Conservation (phyloP, 2,113 vertebrate species). For the Plotosus lineatus region DNA sequence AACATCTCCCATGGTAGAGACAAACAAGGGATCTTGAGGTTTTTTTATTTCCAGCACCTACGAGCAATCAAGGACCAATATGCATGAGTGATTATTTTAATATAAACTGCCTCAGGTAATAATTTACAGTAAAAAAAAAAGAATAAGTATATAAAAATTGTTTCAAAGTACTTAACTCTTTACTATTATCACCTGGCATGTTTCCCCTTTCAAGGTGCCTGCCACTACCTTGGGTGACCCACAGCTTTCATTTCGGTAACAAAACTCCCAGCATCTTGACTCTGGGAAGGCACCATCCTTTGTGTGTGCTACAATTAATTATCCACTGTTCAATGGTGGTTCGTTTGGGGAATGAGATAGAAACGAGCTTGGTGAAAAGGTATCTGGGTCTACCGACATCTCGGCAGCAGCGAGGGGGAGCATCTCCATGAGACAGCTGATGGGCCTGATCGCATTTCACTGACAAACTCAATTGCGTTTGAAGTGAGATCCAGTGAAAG, state of each 20-base stretch:
- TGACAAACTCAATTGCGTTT: constrained; percentile 86
- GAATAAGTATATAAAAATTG: not conserved
- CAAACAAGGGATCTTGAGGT: constrained; percentile 16
- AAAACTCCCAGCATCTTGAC: constrained; percentile 35
- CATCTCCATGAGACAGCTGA: constrained; percentile 83
- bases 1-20: not conserved
- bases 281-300: constrained; percentile 40
- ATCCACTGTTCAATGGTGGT: constrained; percentile 70
- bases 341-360: constrained; percentile 53
- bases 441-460: constrained; percentile 84
- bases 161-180: not conserved
- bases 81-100: not conserved
- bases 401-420: constrained; percentile 71
- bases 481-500: constrained; percentile 86
- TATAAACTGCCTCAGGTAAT: not conserved
- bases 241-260: constrained; percentile 54
- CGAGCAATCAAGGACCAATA: constrained; percentile 2
- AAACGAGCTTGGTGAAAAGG: constrained; percentile 71
- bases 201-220: constrained; percentile 14
- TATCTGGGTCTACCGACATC: constrained; percentile 74
- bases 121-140: not conserved
- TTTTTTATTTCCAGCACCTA: constrained; percentile 13
- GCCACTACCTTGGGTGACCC: constrained; percentile 40
- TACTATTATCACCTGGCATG: not conserved
- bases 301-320: constrained; percentile 61